Conservation (phyloP, 2,797 vertebrate genomes). For the Gymnothorax javanicus region DNA sequence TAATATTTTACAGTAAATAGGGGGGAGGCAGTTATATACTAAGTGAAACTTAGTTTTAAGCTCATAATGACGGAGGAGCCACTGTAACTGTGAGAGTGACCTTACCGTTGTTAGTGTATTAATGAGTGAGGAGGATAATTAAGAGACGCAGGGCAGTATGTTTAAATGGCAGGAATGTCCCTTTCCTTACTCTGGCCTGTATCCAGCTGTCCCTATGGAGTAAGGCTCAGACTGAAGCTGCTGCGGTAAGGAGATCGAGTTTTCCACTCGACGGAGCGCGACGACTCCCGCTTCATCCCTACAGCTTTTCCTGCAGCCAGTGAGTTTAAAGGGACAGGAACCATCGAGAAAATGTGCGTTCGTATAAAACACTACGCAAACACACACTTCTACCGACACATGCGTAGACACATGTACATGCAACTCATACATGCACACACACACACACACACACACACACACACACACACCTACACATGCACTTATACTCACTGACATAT, state of each 20-base stretch:
- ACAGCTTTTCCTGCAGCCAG: not conserved
- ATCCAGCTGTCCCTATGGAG: slow-evolving; percentile 65
- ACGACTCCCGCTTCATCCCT: not conserved
- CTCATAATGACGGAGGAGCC: not conserved
- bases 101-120: not conserved
- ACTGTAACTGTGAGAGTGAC: not conserved
- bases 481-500: too few relatives aligned
- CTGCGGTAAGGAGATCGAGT: slow-evolving; percentile 80
- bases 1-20: not conserved
- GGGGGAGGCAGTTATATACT: not conserved
- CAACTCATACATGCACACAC: too few relatives aligned
- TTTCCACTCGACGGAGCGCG: slow-evolving; percentile 77
- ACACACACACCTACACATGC: too few relatives aligned
- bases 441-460: too few relatives aligned
- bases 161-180: not conserved
- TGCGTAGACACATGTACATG: too few relatives aligned
- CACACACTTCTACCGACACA: not conserved
- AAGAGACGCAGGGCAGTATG: not conserved
- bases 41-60: not conserved
- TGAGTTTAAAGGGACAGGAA: not conserved
- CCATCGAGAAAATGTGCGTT: not conserved
- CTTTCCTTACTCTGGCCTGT: not conserved
- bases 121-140: not conserved
- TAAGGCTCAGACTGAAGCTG: slow-evolving; percentile 70
- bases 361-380: not conserved